These are phyloP conservation scores for Thera obeliscata DNA, from an alignment of 2,888 invertebrate species.

Conservation along the genomic window DNA sequence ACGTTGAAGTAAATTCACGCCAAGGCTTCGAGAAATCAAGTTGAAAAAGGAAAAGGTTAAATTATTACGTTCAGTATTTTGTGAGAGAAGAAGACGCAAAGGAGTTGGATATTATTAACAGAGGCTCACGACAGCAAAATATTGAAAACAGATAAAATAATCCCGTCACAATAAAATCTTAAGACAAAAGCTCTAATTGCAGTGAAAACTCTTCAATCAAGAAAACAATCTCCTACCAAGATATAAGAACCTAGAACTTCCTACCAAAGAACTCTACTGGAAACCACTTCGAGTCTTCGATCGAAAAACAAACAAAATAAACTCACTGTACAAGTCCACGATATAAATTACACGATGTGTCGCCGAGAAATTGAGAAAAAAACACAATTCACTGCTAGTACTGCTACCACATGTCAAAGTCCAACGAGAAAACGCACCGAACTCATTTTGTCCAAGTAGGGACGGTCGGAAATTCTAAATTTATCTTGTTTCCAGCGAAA, in stretches of 20 bases:
- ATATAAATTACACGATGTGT: slow-evolving; percentile 41
- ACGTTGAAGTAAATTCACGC: no score
- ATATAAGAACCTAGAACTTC: slow-evolving; percentile 30
- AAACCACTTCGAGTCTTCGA: slow-evolving; percentile 14
- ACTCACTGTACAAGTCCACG: slow-evolving; percentile 43
- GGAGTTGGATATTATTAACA: no score
- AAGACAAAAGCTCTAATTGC: background rate
- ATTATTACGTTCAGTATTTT: no score
- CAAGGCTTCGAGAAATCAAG: no score
- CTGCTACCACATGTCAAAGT: slow-evolving; percentile 58
- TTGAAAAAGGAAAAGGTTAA: no score
- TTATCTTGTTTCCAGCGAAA: slow-evolving; percentile 80
- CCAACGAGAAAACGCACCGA: slow-evolving; percentile 67
- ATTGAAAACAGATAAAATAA: no score
- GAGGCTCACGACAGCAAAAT: no score
- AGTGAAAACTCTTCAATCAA: background rate
- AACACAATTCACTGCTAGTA: slow-evolving; percentile 47
- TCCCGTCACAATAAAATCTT: slow-evolving; percentile 15
- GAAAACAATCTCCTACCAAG: slow-evolving; percentile 25
- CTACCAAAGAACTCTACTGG: slow-evolving; percentile 8
- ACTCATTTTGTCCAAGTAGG: slow-evolving; percentile 76
- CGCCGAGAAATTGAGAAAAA: slow-evolving; percentile 40
- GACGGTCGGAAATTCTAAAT: slow-evolving; percentile 81
- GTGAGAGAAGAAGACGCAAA: no score
- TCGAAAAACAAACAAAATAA: slow-evolving; percentile 29